These are phyloP conservation scores for Paracyclopina nana DNA, from an alignment of 1,140 invertebrate species.

Conservation along the genomic window DNA sequence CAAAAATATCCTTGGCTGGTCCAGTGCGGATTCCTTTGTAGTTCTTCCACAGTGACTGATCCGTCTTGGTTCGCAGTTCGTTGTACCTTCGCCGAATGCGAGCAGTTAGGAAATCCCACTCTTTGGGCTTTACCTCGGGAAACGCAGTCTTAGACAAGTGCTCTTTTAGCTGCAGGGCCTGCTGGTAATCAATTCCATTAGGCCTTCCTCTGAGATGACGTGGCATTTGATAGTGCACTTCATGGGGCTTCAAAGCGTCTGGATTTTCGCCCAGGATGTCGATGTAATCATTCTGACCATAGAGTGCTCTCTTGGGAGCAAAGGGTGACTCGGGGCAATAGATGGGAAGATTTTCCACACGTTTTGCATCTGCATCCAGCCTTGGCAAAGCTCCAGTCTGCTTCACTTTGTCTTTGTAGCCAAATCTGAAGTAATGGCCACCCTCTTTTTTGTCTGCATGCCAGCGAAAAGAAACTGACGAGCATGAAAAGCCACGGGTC, in stretches of 20 bases:
- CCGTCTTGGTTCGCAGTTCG: too few species aligned
- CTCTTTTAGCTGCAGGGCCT: too few species aligned
- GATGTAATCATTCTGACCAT: slow-evolving; percentile 91
- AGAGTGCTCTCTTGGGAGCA: slow-evolving; percentile 37
- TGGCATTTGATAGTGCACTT: slow-evolving; percentile 56
- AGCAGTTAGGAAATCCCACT: too few species aligned
- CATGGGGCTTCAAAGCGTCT: slow-evolving; percentile 54
- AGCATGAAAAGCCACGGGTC: neutral
- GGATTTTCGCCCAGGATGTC: slow-evolving; percentile 75
- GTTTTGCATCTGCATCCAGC: slow-evolving; percentile 24
- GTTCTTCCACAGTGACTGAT: too few species aligned
- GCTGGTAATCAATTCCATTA: too few species aligned
- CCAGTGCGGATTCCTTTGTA: too few species aligned
- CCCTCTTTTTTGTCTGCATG: slow-evolving; percentile 40
- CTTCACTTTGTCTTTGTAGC: slow-evolving; percentile 38
- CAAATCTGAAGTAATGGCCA: slow-evolving; percentile 39
- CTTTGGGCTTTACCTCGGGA: too few species aligned
- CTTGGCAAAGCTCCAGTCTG: slow-evolving; percentile 5
- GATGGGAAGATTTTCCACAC: slow-evolving; percentile 25
- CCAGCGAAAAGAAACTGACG: slow-evolving; percentile 32
- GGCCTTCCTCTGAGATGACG: slow-evolving; percentile 64
- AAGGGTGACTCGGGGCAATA: neutral
- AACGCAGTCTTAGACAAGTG: too few species aligned
- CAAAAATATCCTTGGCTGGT: too few species aligned
- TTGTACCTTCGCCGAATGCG: too few species aligned